Conservation (phyloP, 1,140 invertebrate species). For the Drosophila triauraria region DNA sequence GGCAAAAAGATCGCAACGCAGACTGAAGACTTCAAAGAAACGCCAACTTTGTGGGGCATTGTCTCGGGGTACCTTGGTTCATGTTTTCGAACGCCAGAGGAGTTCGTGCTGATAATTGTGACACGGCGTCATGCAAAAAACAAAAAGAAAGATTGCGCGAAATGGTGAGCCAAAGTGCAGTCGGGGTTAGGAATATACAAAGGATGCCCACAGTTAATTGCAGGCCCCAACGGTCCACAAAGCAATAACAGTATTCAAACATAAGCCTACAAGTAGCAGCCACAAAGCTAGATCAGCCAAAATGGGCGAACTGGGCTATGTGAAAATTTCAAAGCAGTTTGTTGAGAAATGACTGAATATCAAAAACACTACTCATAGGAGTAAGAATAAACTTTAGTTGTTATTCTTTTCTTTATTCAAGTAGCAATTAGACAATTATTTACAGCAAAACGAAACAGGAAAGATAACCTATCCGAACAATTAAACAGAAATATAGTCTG, state of each 20-base stretch:
- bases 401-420: neutral
- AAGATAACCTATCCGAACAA: conserved; percentile 20
- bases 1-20: conserved; percentile 33
- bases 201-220: conserved; percentile 47
- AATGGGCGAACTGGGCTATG: neutral
- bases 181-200: conserved; percentile 26
- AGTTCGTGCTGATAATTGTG: conserved; percentile 75
- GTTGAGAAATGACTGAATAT: no score
- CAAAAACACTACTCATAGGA: neutral
- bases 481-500: conserved; percentile 6
- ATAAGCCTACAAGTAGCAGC: conserved; percentile 15
- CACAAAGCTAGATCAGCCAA: conserved; percentile 10
- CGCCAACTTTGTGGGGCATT: conserved; percentile 58
- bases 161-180: conserved; percentile 24
- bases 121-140: conserved; percentile 54
- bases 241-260: neutral
- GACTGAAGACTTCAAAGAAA: conserved; percentile 30
- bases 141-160: conserved; percentile 15
- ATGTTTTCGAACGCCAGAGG: conserved; percentile 64
- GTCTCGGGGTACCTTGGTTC: conserved; percentile 56
- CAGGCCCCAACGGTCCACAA: conserved; percentile 19
- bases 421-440: no score
- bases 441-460: conserved; percentile 10
- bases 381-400: neutral
- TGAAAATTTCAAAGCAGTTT: no score